These are phyloP conservation scores for Isoperla grammatica DNA, from an alignment of 2,888 invertebrate genomes.

Conservation along the genomic window DNA sequence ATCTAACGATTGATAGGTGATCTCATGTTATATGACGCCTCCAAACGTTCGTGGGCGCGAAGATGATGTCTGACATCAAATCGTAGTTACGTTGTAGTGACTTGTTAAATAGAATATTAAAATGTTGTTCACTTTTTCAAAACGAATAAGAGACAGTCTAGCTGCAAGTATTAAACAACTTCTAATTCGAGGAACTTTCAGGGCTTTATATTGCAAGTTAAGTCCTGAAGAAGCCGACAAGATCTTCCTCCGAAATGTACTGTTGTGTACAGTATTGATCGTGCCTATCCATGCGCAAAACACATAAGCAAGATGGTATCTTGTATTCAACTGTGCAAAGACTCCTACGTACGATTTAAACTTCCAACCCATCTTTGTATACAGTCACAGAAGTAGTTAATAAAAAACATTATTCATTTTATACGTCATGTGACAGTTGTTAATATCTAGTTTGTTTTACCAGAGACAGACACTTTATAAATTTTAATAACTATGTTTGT, in stretches of 20 bases:
- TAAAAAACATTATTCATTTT: too few relatives aligned
- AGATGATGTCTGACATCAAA: slow-evolving; percentile 6
- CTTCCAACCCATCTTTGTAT: slow-evolving; percentile 10
- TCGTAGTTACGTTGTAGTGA: slow-evolving; percentile 31
- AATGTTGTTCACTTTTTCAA: slow-evolving; percentile 19
- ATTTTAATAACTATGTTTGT: background rate
- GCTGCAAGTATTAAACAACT: slow-evolving; percentile 10
- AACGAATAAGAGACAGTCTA: slow-evolving; percentile 8
- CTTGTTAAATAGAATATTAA: slow-evolving; percentile 18
- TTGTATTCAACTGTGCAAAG: background rate
- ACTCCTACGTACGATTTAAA: slow-evolving; percentile 7
- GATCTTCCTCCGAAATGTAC: slow-evolving; percentile 17
- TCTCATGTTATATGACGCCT: slow-evolving; percentile 4
- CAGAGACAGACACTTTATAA: too few relatives aligned
- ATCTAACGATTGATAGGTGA: slow-evolving; percentile 13
- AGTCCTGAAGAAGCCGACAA: slow-evolving; percentile 6
- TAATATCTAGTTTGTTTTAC: too few relatives aligned
- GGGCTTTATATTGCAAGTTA: background rate
- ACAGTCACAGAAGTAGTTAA: background rate
- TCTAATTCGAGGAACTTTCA: slow-evolving; percentile 4
- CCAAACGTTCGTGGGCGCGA: slow-evolving; percentile 1
- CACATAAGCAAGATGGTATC: slow-evolving; percentile 4
- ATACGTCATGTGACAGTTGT: too few relatives aligned
- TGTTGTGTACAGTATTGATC: slow-evolving; percentile 14
- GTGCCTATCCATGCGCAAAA: slow-evolving; percentile 13